Conservation (phyloP, 2,113 vertebrate species). For the Eretmochelys imbricata region DNA sequence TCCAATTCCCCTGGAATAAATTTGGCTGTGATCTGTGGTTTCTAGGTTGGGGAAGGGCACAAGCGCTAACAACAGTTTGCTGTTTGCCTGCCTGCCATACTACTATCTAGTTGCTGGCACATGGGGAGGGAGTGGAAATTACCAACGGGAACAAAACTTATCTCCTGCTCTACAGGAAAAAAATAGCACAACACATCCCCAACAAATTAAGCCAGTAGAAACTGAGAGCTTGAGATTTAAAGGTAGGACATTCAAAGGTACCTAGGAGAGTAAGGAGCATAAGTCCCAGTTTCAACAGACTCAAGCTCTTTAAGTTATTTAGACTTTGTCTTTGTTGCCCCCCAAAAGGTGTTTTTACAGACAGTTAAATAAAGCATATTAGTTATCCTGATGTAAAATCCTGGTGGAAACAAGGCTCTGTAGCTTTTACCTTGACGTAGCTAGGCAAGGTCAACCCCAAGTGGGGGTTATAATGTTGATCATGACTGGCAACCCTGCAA, state of each 20-base stretch:
- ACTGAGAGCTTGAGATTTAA: background rate
- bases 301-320: background rate
- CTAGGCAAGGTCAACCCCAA: background rate
- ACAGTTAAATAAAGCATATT: background rate
- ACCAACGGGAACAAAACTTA: background rate
- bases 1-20: background rate
- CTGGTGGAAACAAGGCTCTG: background rate
- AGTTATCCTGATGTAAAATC: background rate
- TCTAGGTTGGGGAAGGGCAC: background rate
- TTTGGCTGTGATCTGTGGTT: background rate
- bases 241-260: background rate
- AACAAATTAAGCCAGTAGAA: background rate
- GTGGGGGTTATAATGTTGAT: background rate
- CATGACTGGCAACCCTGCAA: background rate
- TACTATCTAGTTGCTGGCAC: background rate
- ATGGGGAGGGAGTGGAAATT: background rate
- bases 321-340: background rate
- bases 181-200: background rate
- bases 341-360: background rate
- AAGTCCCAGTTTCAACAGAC: background rate
- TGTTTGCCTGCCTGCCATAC: background rate
- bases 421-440: background rate
- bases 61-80: background rate
- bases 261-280: background rate
- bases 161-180: background rate